Conservation (phyloP, 2,113 vertebrate genomes). For the Siphamia tubifer region DNA sequence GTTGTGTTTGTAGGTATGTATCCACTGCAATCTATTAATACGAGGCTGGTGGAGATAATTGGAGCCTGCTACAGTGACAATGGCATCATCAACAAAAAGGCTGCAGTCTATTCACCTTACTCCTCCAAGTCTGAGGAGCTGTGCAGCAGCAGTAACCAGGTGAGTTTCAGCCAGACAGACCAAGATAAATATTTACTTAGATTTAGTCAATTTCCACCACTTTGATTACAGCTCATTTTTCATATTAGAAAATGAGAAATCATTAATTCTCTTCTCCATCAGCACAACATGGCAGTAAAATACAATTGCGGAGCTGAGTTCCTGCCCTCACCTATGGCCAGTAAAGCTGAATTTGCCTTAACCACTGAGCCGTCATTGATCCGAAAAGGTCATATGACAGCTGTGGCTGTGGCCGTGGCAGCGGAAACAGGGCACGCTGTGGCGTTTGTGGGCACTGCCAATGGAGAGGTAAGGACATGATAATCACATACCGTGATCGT, state of each 20-base stretch:
- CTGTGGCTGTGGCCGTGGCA: conserved; percentile 84
- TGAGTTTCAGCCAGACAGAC: conserved; percentile 2
- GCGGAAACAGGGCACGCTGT: conserved; percentile 85
- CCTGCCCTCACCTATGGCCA: conserved; percentile 91
- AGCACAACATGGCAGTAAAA: conserved; percentile 14
- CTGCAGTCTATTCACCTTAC: conserved; percentile 87
- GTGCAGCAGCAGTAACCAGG: conserved; percentile 55
- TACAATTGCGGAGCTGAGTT: conserved; percentile 90
- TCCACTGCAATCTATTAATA: conserved; percentile 82
- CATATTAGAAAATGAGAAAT: too few relatives aligned
- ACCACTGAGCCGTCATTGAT: conserved; percentile 23
- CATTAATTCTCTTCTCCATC: background rate
- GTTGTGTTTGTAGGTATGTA: conserved; percentile 77
- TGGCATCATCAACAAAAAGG: conserved; percentile 45
- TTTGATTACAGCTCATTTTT: background rate
- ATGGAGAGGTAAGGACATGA: conserved; percentile 81
- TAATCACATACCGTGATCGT: background rate
- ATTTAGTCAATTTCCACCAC: background rate
- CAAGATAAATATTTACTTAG: background rate
- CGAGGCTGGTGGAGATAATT: conserved; percentile 82
- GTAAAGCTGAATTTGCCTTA: conserved; percentile 75
- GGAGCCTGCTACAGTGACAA: conserved; percentile 82
- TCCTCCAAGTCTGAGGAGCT: conserved; percentile 50
- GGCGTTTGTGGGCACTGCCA: conserved; percentile 88
- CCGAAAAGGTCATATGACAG: conserved; percentile 80